phyloP scores from a whole-genome alignment of 2,113 vertebrate species.

The Halcyon malimbica region DNA sequence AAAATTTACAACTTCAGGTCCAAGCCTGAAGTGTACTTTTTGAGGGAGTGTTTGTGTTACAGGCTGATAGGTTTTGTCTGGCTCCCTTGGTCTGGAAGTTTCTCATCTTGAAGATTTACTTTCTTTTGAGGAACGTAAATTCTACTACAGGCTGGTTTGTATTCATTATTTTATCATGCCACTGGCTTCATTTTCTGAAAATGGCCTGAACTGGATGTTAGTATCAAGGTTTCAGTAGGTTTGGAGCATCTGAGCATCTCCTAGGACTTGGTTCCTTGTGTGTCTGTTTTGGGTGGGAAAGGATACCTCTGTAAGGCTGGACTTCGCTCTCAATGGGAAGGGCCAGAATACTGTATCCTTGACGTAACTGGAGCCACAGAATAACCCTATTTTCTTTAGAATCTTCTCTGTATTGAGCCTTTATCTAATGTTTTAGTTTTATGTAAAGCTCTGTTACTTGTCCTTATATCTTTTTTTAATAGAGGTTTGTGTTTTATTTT shows the following conservation, averaged over 20 bases:
- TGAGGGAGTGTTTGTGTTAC: slow-evolving; percentile 24
- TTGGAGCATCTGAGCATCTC: neutral
- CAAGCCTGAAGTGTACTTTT: neutral
- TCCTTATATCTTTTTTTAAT: neutral
- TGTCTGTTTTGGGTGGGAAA: neutral
- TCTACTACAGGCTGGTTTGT: neutral
- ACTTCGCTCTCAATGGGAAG: neutral
- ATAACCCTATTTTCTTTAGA: neutral
- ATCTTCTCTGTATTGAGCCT: neutral
- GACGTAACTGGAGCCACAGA: neutral
- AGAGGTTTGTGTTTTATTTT: neutral
- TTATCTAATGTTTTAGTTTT: neutral
- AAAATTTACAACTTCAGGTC: slow-evolving; percentile 11
- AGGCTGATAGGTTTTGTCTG: slow-evolving; percentile 41
- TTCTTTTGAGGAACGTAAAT: neutral
- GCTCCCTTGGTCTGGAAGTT: neutral
- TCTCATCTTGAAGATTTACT: neutral
- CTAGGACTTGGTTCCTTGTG: neutral
- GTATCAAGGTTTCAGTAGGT: neutral
- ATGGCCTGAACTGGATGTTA: neutral
- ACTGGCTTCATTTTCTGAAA: neutral
- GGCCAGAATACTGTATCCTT: neutral
- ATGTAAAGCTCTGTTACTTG: neutral
- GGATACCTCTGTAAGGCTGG: neutral
- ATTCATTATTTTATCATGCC: neutral